Evolutionary conservation across 2,888 invertebrate genomes (phyloP), one percentile per base, ranked within the genome.

Genomic region (Chloroclystis v-ata): DNA sequence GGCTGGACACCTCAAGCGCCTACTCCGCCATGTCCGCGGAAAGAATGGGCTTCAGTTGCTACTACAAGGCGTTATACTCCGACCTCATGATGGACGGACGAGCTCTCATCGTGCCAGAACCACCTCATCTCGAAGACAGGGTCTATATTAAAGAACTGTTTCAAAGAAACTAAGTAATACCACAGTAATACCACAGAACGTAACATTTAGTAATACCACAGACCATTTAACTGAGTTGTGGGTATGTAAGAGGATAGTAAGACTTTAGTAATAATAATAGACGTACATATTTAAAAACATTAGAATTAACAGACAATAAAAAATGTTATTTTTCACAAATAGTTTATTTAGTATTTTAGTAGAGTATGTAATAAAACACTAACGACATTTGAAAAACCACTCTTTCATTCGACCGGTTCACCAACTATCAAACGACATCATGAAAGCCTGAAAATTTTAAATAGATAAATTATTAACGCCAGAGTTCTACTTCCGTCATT

Each of bases 21-120:
- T 95, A 90, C 74, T 94, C 95, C 1, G 94, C 94, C 0, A 90
- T 90, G 69, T 91, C 94, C 0, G 91, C 94, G 40, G 91, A 91
- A 53, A 90, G 91, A 59, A 78, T 92, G 14, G 94, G 94, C 30
- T 95, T 94, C 75, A 89, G 91, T 28, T 90, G 90, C 66, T 89
- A 92, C 40, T 93, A 91, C 72, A 81, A 87, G 28, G 78, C 92
- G 10, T 85, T 89, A 3, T 95, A 93, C 67, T 77, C 78, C 0
- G 92, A 94, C 40, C 92, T 94, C 61, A 74, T 82, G 35, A 87
- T 90, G 42, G 86, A 92, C 40, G 92, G 91, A 9, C 78, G 82
- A 10, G 89, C 90, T 37, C 85, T 91, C 0, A 86, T 95, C 45
- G 84, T 89, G 11, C 94, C 95, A 0, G 90, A 89, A 37, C 75